These are phyloP conservation scores for Agrochola circellaris DNA, from an alignment of 2,888 invertebrate genomes.

Conservation along the genomic window DNA sequence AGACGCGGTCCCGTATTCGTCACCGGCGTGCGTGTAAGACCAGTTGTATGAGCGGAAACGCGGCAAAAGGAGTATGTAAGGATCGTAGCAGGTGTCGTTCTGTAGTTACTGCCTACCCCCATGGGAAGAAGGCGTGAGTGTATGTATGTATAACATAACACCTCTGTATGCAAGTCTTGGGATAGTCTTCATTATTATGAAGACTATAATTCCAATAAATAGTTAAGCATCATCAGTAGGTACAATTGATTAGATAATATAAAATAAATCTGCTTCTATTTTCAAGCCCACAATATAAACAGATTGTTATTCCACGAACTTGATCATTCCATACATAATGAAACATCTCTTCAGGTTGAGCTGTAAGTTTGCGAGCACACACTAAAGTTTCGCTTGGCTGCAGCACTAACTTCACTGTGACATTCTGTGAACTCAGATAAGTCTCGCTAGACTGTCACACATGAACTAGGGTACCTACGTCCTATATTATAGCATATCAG, in stretches of 20 bases:
- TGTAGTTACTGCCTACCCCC: too few relatives aligned
- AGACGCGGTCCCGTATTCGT: too few relatives aligned
- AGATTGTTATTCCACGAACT: neutral
- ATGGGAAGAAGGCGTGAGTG: too few relatives aligned
- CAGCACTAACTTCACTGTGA: constrained; percentile 2
- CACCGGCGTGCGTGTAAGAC: too few relatives aligned
- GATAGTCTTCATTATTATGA: neutral
- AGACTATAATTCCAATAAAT: neutral
- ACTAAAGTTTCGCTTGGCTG: constrained; percentile 1
- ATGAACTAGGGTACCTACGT: neutral
- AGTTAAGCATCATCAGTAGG: neutral
- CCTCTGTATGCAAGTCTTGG: neutral
- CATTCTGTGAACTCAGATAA: neutral
- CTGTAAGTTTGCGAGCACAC: neutral
- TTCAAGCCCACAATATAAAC: neutral
- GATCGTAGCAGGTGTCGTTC: too few relatives aligned
- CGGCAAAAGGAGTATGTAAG: too few relatives aligned
- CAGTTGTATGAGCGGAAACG: too few relatives aligned
- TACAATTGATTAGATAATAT: neutral
- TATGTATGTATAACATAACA: too few relatives aligned
- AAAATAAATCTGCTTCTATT: neutral
- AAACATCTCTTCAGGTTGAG: constrained; percentile 2
- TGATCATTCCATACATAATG: neutral
- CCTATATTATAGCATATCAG: too few relatives aligned
- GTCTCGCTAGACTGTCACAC: neutral